These are phyloP conservation scores for Melinaea menophilus DNA, from an alignment of 2,888 invertebrate species.

Conservation along the genomic window DNA sequence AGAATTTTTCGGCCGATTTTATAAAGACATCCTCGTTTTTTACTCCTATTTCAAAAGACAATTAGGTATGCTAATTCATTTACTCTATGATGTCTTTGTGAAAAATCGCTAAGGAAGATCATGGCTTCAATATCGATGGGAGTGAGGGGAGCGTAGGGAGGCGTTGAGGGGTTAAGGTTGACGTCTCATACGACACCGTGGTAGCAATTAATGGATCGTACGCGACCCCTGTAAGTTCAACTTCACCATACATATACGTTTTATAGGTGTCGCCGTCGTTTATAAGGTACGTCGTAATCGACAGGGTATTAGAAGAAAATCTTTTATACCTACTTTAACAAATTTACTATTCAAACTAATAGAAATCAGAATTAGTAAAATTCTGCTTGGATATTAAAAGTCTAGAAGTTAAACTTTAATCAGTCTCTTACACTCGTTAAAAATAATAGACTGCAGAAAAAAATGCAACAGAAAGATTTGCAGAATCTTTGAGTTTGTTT, in stretches of 20 bases:
- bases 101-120: conserved; percentile 56
- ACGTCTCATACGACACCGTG: conserved; percentile 46
- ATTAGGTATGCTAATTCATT: conserved; percentile 74
- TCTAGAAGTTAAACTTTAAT: conserved; percentile 17
- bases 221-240: conserved; percentile 48
- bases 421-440: conserved; percentile 17
- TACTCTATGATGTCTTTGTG: conserved; percentile 63
- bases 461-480: conserved; percentile 28
- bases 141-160: conserved; percentile 31
- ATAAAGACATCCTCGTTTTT: conserved; percentile 58
- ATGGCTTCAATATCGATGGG: conserved; percentile 47
- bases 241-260: conserved; percentile 41
- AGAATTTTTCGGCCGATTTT: conserved; percentile 57
- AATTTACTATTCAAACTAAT: conserved; percentile 11
- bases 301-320: not conserved
- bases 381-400: conserved; percentile 11
- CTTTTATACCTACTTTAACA: not conserved
- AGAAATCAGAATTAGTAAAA: conserved; percentile 3
- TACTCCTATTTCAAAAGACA: conserved; percentile 63
- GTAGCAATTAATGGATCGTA: conserved; percentile 54
- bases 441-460: conserved; percentile 28
- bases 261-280: conserved; percentile 20
- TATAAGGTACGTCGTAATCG: not conserved
- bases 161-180: conserved; percentile 39
- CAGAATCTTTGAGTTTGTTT: conserved; percentile 32